Evolutionary conservation across 2,888 invertebrate genomes (phyloP), one percentile per base, ranked within the genome.

Genomic region (Brachyptera putata): DNA sequence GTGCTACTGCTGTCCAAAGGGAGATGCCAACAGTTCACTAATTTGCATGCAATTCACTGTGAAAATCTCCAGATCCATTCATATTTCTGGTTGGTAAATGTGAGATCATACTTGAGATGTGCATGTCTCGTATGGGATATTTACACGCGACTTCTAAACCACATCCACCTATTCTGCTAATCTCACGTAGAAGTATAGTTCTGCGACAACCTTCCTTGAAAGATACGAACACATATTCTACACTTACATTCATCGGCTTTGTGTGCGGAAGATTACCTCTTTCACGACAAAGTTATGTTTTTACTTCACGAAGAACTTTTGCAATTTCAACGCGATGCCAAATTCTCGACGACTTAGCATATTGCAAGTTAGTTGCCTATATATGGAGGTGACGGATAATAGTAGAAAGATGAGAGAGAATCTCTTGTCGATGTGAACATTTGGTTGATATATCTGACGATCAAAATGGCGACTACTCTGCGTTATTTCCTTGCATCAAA

Each of bases 401-500:
- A 34, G 34, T 11, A 18, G 36, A 53, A 34, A 3, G 36, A 53
- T 21, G 53, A 36, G 53, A 34, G 3, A 43, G 34, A 36, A 34
- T 30, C 25, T 30, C 26, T n/a, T n/a, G n/a, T 50, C 50, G 50
- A 30, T 50, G 50, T 26, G 13, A 50, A 25, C 30, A 30, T 50
- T 50, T 30, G 16, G 14, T 34, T 50, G 50, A 50, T 50, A 50
- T 34, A 50, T 50, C 24, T 30, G 36, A 53, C 53, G 53, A 53
- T 26, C 58, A 58, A 53, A 58, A 58, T 39, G 53, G 58, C 50
- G 50, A 25, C 30, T 46, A 30, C 22, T 24, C 39, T 21, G 37
- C 30, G 41, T 56, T 56, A 43, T 43, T 41, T 43, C 14, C 56
- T 30, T 9, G 50, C 53, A 58, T 58, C 58, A 58, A 59, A 59